These are phyloP conservation scores for Drosophila neonasuta DNA, from an alignment of 2,888 invertebrate genomes.

Conservation along the genomic window DNA sequence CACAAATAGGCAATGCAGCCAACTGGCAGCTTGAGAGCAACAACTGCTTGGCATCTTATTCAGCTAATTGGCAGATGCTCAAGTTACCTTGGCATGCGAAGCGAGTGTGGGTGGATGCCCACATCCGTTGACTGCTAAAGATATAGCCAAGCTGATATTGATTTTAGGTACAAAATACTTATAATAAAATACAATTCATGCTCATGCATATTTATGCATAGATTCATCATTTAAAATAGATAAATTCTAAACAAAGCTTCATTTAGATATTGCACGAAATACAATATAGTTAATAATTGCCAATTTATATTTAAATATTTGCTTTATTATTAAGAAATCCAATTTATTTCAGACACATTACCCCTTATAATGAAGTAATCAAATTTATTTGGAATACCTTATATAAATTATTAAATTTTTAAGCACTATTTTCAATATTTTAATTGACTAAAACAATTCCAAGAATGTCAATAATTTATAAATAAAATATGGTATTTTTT, in stretches of 20 bases:
- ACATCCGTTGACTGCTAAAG: conserved; percentile 8
- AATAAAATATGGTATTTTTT: too few relatives aligned
- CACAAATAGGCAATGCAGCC: conserved; percentile 61
- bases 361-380: too few relatives aligned
- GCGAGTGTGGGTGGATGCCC: conserved; percentile 44
- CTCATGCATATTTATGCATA: conserved; percentile 44
- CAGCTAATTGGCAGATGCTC: conserved; percentile 66
- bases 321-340: not conserved
- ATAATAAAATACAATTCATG: conserved; percentile 31
- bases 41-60: conserved; percentile 54
- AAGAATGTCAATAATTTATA: too few relatives aligned
- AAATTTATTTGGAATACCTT: too few relatives aligned
- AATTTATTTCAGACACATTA: not conserved
- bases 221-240: conserved; percentile 2
- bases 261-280: not conserved
- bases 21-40: conserved; percentile 15
- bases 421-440: too few relatives aligned
- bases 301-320: not conserved
- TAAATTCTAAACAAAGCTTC: not conserved
- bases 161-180: conserved; percentile 21
- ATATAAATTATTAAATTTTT: too few relatives aligned
- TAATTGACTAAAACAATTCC: too few relatives aligned
- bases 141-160: conserved; percentile 31
- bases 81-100: conserved; percentile 29
- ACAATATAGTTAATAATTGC: not conserved